Evolutionary conservation across 2,113 vertebrate genomes (phyloP).

Genomic region (Cheilinus undulatus): DNA sequence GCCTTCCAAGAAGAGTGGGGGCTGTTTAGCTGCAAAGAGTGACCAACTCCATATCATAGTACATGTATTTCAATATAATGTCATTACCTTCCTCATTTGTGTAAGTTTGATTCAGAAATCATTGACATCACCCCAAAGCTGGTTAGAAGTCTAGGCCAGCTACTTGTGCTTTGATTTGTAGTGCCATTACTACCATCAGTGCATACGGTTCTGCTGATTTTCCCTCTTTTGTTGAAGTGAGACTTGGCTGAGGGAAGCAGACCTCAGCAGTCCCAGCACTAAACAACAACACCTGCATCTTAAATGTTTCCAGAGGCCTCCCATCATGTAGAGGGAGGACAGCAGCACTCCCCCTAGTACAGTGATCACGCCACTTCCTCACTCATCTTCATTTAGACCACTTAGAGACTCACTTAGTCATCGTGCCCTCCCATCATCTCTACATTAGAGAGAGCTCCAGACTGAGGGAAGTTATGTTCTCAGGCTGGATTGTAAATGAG

Average conservation of each 20-base stretch:
- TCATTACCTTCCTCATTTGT: no score
- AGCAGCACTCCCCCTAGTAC: conserved; percentile 68
- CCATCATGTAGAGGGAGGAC: conserved; percentile 27
- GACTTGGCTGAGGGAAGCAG: background rate
- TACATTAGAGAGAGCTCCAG: conserved; percentile 29
- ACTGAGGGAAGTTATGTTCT: conserved; percentile 27
- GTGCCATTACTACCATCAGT: no score
- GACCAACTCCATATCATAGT: no score
- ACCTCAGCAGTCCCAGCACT: background rate
- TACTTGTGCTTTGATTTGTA: no score
- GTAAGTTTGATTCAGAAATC: no score
- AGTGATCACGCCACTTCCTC: conserved; percentile 39
- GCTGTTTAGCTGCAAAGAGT: no score
- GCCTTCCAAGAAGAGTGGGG: no score
- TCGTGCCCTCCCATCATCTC: conserved; percentile 48
- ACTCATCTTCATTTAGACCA: conserved; percentile 84
- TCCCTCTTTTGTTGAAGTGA: conserved; percentile 4
- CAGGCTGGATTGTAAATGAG: conserved; percentile 30
- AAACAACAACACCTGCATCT: conserved; percentile 64
- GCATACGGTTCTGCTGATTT: background rate
- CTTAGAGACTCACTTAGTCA: conserved; percentile 50
- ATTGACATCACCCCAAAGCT: no score
- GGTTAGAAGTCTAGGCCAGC: no score
- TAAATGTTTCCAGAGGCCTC: conserved; percentile 65
- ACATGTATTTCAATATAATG: no score